Conservation (phyloP, 1,140 invertebrate genomes). For the Drosophila repleta region DNA sequence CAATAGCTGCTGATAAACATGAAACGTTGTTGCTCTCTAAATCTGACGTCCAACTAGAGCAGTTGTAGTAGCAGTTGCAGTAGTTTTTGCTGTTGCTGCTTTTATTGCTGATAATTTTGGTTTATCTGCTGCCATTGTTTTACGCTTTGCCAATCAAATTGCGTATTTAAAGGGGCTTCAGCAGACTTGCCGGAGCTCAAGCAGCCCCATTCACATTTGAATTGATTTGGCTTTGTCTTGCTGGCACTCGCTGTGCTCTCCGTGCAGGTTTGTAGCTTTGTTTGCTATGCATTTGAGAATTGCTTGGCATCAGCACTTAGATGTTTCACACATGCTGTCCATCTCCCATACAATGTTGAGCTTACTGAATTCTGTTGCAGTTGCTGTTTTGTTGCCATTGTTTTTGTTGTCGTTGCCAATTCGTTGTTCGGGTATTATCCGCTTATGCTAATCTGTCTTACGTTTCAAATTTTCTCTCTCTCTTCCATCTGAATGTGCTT, state of each 20-base stretch:
- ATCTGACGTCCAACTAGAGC: slow-evolving; percentile 12
- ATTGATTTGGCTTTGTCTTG: slow-evolving; percentile 23
- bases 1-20: slow-evolving; percentile 33
- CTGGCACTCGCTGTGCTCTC: slow-evolving; percentile 8
- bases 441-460: slow-evolving; percentile 81
- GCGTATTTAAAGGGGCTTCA: slow-evolving; percentile 14
- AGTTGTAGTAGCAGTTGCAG: slow-evolving; percentile 13
- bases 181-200: not conserved
- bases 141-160: slow-evolving; percentile 17
- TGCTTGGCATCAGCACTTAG: slow-evolving; percentile 62
- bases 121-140: slow-evolving; percentile 2
- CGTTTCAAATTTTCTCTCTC: slow-evolving; percentile 70
- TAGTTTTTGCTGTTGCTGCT: slow-evolving; percentile 11
- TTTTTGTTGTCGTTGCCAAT: slow-evolving; percentile 22
- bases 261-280: slow-evolving; percentile 27
- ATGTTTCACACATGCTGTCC: slow-evolving; percentile 56
- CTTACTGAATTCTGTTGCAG: slow-evolving; percentile 30
- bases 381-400: slow-evolving; percentile 36
- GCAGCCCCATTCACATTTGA: slow-evolving; percentile 15
- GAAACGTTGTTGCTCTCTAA: slow-evolving; percentile 33
- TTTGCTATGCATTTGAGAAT: slow-evolving; percentile 41
- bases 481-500: slow-evolving; percentile 25
- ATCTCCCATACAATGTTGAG: slow-evolving; percentile 13
- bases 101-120: slow-evolving; percentile 1
- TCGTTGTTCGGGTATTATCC: slow-evolving; percentile 63